These are phyloP conservation scores for Physella acuta DNA, from an alignment of 1,140 invertebrate species.

Conservation along the genomic window DNA sequence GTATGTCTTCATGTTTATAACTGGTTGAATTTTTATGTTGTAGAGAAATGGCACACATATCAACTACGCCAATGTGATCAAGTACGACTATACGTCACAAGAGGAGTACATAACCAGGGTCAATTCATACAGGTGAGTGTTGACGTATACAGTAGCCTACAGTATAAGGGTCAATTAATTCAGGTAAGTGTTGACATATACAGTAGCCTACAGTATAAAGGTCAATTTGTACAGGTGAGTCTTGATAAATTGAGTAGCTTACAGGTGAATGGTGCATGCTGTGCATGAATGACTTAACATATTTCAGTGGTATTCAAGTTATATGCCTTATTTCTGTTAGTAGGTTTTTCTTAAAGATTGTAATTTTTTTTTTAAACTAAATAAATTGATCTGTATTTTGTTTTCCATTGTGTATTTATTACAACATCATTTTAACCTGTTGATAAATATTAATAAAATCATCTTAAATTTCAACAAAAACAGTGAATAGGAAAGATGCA, in stretches of 20 bases:
- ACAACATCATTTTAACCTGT: no score
- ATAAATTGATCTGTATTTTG: no score
- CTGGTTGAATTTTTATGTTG: neutral
- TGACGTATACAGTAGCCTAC: conserved; percentile 27
- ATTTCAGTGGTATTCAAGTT: no score
- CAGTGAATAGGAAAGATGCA: no score
- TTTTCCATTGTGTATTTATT: no score
- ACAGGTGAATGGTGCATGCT: conserved; percentile 38
- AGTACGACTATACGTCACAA: conserved; percentile 36
- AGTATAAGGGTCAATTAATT: conserved; percentile 38
- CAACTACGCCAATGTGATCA: conserved; percentile 44
- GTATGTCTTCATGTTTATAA: conserved; percentile 2
- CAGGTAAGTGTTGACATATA: conserved; percentile 27
- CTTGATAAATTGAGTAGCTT: conserved; percentile 27
- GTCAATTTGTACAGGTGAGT: conserved; percentile 29
- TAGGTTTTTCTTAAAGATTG: neutral
- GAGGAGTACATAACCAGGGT: conserved; percentile 35
- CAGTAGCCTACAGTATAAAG: conserved; percentile 33
- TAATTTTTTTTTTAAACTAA: neutral
- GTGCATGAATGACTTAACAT: conserved; percentile 13
- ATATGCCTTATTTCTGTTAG: neutral
- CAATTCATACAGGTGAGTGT: conserved; percentile 28
- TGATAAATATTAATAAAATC: no score
- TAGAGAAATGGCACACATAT: conserved; percentile 44
- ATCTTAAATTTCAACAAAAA: no score